A percentile compares a stretch with the other conserved stretches of the same genome.
phyloP scores from a whole-genome alignment of 2,888 invertebrate genomes.

The Elegia similella region DNA sequence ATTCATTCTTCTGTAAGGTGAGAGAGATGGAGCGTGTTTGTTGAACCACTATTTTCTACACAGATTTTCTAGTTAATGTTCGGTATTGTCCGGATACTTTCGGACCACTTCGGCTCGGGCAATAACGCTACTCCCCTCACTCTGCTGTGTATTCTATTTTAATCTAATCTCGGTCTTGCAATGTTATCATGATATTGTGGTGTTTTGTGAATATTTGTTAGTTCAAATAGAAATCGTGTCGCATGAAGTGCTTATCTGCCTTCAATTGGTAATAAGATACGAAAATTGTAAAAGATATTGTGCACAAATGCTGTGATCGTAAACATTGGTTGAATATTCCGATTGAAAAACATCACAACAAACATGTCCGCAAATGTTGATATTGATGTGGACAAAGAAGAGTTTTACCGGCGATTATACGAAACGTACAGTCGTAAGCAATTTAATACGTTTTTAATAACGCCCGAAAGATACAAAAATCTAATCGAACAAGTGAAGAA shows the following conservation, averaged over 20 bases:
- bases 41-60: slow-evolving; percentile 19
- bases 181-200: background rate
- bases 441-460: slow-evolving; percentile 41
- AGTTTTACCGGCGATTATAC: slow-evolving; percentile 42
- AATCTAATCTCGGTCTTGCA: no score
- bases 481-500: slow-evolving; percentile 44
- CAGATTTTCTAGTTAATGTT: slow-evolving; percentile 28
- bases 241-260: background rate
- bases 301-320: background rate
- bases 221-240: background rate
- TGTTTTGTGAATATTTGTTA: background rate
- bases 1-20: slow-evolving; percentile 23
- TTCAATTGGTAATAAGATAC: no score
- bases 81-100: slow-evolving; percentile 39
- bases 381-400: slow-evolving; percentile 39
- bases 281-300: background rate
- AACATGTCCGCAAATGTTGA: slow-evolving; percentile 20
- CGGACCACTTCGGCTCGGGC: slow-evolving; percentile 36
- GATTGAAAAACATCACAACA: no score
- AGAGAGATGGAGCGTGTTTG: slow-evolving; percentile 21
- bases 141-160: slow-evolving; percentile 1
- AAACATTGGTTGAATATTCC: no score
- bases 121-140: slow-evolving; percentile 31
- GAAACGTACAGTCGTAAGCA: slow-evolving; percentile 37
- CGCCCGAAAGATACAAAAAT: slow-evolving; percentile 40